Conservation (phyloP, 1,140 invertebrate genomes). For the Drosophila arizonae region DNA sequence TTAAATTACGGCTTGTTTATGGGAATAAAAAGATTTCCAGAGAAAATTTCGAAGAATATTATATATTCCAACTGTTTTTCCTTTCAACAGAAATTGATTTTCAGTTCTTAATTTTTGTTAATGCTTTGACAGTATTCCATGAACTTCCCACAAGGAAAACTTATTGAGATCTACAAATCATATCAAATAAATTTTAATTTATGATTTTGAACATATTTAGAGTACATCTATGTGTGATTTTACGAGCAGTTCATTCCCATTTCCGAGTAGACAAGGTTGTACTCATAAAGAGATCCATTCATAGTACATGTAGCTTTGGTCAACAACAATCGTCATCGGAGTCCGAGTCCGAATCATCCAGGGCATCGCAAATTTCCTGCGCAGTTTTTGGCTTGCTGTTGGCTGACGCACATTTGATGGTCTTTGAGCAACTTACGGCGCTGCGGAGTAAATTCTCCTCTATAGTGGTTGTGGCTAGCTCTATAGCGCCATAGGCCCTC, state of each 20-base stretch:
- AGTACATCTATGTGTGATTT: too few species aligned
- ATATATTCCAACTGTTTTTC: too few species aligned
- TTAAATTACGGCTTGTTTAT: neutral
- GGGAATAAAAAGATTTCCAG: neutral
- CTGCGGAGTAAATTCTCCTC: slow-evolving; percentile 16
- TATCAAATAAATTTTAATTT: too few species aligned
- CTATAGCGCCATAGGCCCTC: slow-evolving; percentile 38
- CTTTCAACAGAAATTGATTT: too few species aligned
- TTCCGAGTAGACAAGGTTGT: neutral
- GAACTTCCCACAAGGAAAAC: too few species aligned
- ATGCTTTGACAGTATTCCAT: too few species aligned
- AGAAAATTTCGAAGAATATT: too few species aligned
- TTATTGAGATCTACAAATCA: too few species aligned
- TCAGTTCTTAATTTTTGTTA: too few species aligned
- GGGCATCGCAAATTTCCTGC: slow-evolving; percentile 25
- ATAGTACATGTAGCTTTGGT: too few species aligned
- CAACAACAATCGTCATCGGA: slow-evolving; percentile 9
- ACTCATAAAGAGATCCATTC: too few species aligned
- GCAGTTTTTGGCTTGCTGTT: neutral
- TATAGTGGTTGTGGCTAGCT: slow-evolving; percentile 28
- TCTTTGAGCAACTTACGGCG: neutral
- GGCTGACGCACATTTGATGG: neutral
- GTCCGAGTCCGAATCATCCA: slow-evolving; percentile 4
- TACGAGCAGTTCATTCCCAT: neutral
- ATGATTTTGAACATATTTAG: too few species aligned